Evolutionary conservation across 2,888 invertebrate genomes (phyloP), one percentile per base, ranked within the genome.

Genomic region (Imbricaverruca yamaguchii): DNA sequence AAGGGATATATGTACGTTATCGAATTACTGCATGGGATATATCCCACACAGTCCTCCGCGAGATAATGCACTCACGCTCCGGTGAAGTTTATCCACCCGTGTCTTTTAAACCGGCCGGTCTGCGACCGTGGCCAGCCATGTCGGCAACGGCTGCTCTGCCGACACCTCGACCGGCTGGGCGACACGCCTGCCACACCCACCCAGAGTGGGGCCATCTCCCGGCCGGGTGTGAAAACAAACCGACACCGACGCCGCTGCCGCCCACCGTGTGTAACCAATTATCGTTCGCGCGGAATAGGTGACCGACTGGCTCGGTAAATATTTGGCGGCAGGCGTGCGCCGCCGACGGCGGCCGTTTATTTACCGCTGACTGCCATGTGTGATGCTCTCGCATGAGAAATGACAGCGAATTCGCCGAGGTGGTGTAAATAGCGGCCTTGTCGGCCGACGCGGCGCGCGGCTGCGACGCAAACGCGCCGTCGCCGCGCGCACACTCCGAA

Each of bases 321-420:
- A 69, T 69, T 69, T 69, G 69, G 39, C 69, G 69, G 53, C 69
- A n/a, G 69, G 39, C 8, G 15, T 8, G 3, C 12, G 15, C 39
- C 13, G 39, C 39, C 39, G 15, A 15, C 1, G 8, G 11, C 53
- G 39, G 18, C 18, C n/a, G 69, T 69, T 69, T 69, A 69, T 69
- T 69, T 69, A 25, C 69, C 69, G 4, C 69, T 59, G 59, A 7
- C 69, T 15, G 69, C 53, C 53, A 15, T 12, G 39, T 69, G 69
- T 69, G 53, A 69, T 69, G 69, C 39, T 69, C 69, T 39, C 39
- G 13, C 39, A 69, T 69, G 69, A 69, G 69, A 69, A 69, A 69
- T 69, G 69, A 69, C 69, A 69, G 39, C 18, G 53, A 12, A 69
- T 69, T 69, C 39, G 69, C 12, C 69, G 69, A 15, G 39, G 39